Base-by-base conservation (phyloP, 2,113 vertebrate genomes). In the Cebus imitator region DNA sequence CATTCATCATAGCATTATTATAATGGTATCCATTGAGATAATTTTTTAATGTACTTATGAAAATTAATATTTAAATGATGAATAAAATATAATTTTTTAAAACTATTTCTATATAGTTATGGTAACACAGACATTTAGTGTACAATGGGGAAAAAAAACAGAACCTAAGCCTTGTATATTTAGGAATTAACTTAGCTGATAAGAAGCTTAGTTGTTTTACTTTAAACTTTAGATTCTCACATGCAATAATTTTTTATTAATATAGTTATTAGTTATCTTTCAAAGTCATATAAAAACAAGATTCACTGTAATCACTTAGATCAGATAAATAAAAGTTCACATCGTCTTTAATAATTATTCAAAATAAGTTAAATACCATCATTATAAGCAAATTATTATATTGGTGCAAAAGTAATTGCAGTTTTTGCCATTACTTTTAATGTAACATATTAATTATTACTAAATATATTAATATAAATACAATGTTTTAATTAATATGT, bases 321-420 rank as follows among this genome's bases (percentile, higher is more conserved):
- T 89, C 43, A 91, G 8, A 95, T 40, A 76, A 91, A 76, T 32
- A 76, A 75, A 87, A 96, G 17, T 35, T 70, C 32, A 85, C 9
- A 50, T 12, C 85, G 83, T 81, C 37, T 90, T 95, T 68, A 94
- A 66, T 80, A 94, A 70, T 50, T 87, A 87, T 68, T 93, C 21
- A 95, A 96, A 93, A 78, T 83, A 73, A 96, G 30, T 75, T 92
- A 95, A 79, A 45, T 87, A 70, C 32, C 57, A 96, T 64, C 78
- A 83, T 17, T 75, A 21, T 83, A 86, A 73, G 92, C 25, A 94
- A 96, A 97, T 23, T 87, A 61, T 64, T 30, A 64, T 30, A 27
- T 30, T 64, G 12, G 27, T 64, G 5, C 61, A 64, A 64, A 64
- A 64, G 61, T 64, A 64, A 64, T 30, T 64, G 27, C 61, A 64